phyloP scores from a whole-genome alignment of 2,113 vertebrate species.

The Macquaria australasica region DNA sequence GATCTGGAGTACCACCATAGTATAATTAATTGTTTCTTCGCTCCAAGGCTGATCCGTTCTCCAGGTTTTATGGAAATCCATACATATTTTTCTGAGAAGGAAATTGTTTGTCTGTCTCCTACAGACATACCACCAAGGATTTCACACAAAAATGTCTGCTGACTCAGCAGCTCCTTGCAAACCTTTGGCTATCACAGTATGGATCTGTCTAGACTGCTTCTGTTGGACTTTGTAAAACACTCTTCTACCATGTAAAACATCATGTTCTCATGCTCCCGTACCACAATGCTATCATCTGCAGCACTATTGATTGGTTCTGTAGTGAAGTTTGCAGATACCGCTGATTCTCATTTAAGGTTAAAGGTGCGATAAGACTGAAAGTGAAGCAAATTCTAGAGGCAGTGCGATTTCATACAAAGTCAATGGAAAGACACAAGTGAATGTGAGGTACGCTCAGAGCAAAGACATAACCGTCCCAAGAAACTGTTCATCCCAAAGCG shows the following conservation, averaged over 20 bases:
- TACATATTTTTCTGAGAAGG: neutral
- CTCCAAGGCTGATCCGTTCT: neutral
- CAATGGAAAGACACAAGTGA: too few species aligned
- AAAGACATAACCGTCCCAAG: neutral
- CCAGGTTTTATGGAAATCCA: constrained; percentile 3
- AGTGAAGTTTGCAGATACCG: neutral
- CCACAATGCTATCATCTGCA: neutral
- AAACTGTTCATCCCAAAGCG: neutral
- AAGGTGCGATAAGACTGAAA: neutral
- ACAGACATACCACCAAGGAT: neutral
- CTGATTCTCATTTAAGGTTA: too few species aligned
- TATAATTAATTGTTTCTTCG: constrained; percentile 11
- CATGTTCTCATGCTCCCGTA: neutral
- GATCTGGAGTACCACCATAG: neutral
- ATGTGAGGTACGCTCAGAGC: neutral
- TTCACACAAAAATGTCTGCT: neutral
- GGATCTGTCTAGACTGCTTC: constrained; percentile 4
- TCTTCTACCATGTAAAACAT: neutral
- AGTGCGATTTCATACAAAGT: neutral
- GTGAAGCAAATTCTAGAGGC: too few species aligned
- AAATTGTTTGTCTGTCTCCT: too few species aligned
- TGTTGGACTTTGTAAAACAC: neutral
- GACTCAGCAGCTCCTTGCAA: neutral
- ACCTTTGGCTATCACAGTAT: neutral
- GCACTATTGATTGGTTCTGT: neutral